Conservation (phyloP, 2,113 vertebrate genomes). For the Cavia porcellus region DNA sequence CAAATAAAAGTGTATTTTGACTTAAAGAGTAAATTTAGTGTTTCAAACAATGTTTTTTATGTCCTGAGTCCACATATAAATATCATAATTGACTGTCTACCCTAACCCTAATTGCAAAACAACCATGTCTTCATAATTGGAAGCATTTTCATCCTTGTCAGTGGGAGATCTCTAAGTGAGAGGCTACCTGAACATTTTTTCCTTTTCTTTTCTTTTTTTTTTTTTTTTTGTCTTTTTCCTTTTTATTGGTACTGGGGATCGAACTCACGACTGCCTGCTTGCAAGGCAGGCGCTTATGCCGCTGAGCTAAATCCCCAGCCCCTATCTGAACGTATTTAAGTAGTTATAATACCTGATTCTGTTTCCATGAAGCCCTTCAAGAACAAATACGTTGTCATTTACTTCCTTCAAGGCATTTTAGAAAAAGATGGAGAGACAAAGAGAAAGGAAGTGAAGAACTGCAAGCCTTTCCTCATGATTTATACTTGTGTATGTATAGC, state of each 20-base stretch:
- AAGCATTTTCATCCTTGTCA: not conserved
- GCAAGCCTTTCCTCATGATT: not conserved
- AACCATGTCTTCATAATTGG: not conserved
- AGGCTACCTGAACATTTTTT: not conserved
- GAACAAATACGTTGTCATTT: constrained; percentile 33
- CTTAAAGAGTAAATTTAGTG: constrained; percentile 39
- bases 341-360: constrained; percentile 26
- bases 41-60: constrained; percentile 45
- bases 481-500: not conserved
- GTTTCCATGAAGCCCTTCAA: constrained; percentile 6
- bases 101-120: not conserved
- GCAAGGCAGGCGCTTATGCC: too few species aligned
- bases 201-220: too few species aligned
- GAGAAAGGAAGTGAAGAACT: constrained; percentile 1
- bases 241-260: too few species aligned
- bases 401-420: constrained; percentile 61
- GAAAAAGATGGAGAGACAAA: constrained; percentile 31
- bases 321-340: constrained; percentile 12
- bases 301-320: too few species aligned
- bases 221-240: too few species aligned
- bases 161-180: not conserved
- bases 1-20: constrained; percentile 1
- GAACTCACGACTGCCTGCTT: too few species aligned
- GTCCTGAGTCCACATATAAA: constrained; percentile 2
- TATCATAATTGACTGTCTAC: not conserved